phyloP scores from a whole-genome alignment of 1,140 invertebrate species.

The Drosophila sturtevanti region DNA sequence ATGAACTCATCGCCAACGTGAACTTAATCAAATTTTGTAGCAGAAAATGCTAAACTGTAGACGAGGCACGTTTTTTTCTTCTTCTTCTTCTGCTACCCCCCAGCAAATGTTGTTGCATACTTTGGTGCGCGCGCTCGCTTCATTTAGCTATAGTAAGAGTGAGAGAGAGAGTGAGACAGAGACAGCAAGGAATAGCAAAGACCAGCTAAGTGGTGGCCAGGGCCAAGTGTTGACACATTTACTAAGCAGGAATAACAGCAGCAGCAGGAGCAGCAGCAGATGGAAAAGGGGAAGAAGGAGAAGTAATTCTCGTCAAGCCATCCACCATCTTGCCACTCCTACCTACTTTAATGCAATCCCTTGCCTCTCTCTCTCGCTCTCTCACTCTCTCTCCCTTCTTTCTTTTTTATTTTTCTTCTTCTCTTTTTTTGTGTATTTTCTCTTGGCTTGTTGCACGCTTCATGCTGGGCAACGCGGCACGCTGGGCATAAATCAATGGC shows the following conservation, averaged over 20 bases:
- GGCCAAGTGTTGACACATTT: slow-evolving; percentile 66
- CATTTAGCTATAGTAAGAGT: slow-evolving; percentile 42
- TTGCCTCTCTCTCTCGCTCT: background rate
- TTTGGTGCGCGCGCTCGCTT: slow-evolving; percentile 57
- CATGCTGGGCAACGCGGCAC: slow-evolving; percentile 61
- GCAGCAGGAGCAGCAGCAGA: slow-evolving; percentile 52
- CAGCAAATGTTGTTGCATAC: slow-evolving; percentile 53
- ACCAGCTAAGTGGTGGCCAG: slow-evolving; percentile 4
- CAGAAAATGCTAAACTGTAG: slow-evolving; percentile 42
- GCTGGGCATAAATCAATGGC: slow-evolving; percentile 78
- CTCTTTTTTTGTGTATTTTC: slow-evolving; percentile 11
- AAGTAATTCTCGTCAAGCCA: slow-evolving; percentile 38
- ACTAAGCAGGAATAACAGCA: slow-evolving; percentile 54
- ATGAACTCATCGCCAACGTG: slow-evolving; percentile 64
- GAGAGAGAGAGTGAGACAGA: background rate
- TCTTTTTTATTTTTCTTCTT: slow-evolving; percentile 11
- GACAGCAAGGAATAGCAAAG: background rate
- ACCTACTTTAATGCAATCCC: slow-evolving; percentile 19
- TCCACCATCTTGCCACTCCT: background rate
- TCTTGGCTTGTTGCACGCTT: slow-evolving; percentile 74
- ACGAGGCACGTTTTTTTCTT: slow-evolving; percentile 41
- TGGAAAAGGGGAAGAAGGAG: no score
- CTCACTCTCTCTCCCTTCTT: slow-evolving; percentile 20
- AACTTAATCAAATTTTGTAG: slow-evolving; percentile 76
- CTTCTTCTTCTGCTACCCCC: background rate